These are phyloP conservation scores for Triops longicaudatus DNA, from an alignment of 1,140 invertebrate species.

Conservation along the genomic window DNA sequence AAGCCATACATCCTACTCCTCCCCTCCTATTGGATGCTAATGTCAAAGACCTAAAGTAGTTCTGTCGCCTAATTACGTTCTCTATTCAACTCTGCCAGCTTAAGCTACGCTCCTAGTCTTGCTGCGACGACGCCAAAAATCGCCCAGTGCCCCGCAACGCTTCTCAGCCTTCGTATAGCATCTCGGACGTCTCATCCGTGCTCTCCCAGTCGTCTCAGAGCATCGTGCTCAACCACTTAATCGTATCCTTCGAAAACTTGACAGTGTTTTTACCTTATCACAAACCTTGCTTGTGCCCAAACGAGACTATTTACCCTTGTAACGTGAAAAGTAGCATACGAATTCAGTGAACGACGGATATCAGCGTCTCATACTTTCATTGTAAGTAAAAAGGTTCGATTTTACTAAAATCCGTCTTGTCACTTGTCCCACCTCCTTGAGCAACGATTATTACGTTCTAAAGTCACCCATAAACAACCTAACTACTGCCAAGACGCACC, in stretches of 20 bases:
- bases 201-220: background rate
- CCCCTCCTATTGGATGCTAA: background rate
- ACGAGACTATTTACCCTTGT: no score
- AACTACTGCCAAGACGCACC: no score
- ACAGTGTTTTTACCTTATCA: no score
- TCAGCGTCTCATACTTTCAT: no score
- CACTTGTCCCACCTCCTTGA: no score
- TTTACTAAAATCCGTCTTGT: no score
- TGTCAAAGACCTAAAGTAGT: slow-evolving; percentile 3
- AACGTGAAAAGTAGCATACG: no score
- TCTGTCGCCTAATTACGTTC: slow-evolving; percentile 15
- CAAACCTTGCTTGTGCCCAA: no score
- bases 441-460: no score
- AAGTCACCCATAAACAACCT: no score
- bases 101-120: background rate
- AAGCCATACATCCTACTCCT: background rate
- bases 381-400: no score
- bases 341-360: no score
- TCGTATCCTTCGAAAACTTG: background rate
- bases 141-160: background rate
- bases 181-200: background rate
- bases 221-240: background rate
- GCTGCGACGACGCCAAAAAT: background rate
- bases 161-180: background rate
- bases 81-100: background rate